These are phyloP conservation scores for Opisthocomus hoazin DNA, from an alignment of 2,113 vertebrate species.

Conservation along the genomic window DNA sequence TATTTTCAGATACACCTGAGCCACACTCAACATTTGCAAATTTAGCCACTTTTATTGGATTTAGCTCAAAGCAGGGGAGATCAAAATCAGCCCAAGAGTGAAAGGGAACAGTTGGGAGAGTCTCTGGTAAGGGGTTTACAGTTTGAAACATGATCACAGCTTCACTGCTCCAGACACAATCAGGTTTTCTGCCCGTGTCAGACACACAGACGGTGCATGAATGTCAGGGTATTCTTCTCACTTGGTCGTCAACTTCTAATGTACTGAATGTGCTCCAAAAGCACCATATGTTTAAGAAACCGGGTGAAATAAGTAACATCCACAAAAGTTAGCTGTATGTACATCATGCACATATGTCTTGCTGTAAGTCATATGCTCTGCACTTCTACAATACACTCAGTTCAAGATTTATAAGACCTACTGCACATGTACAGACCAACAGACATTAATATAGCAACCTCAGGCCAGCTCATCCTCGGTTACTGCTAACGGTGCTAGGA, in stretches of 20 bases:
- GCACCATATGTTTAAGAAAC: background rate
- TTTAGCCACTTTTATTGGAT: background rate
- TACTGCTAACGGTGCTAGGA: background rate
- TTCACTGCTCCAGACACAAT: background rate
- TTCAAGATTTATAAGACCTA: background rate
- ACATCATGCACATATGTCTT: background rate
- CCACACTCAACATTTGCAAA: background rate
- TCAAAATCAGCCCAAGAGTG: background rate
- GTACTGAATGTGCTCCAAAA: background rate
- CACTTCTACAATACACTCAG: background rate
- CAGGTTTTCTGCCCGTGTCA: background rate
- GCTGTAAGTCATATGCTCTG: background rate
- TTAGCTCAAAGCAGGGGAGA: background rate
- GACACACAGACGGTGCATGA: background rate
- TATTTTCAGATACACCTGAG: background rate
- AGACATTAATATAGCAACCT: background rate
- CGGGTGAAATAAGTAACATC: background rate
- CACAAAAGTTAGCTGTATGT: background rate
- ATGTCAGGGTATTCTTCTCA: background rate
- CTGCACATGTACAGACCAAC: background rate
- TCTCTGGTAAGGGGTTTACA: background rate
- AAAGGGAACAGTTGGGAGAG: background rate
- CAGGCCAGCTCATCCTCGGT: background rate
- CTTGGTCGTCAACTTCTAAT: background rate
- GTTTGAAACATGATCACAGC: background rate